These are phyloP conservation scores for Drosophila neonasuta DNA, from an alignment of 2,888 invertebrate genomes.

Conservation along the genomic window DNA sequence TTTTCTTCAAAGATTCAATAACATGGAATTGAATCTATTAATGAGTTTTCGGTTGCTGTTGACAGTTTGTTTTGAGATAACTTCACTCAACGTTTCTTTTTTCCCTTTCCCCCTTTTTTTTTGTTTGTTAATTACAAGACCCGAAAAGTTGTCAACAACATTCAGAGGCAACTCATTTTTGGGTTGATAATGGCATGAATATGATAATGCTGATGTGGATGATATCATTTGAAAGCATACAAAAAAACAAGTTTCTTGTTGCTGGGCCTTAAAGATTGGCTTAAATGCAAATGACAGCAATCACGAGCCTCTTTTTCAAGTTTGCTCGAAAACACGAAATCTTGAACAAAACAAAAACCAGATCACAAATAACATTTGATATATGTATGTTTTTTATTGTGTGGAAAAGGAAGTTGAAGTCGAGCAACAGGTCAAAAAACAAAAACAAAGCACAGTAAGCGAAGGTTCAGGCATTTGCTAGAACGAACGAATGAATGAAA, in stretches of 20 bases:
- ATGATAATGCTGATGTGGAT: conserved; percentile 46
- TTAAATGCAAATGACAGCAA: conserved; percentile 28
- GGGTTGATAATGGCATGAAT: conserved; percentile 31
- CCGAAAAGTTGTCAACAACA: conserved; percentile 31
- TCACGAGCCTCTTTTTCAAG: conserved; percentile 19
- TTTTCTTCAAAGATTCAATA: conserved; percentile 10
- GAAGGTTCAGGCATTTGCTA: conserved; percentile 28
- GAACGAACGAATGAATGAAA: conserved; percentile 13
- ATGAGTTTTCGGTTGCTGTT: conserved; percentile 37
- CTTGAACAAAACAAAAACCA: conserved; percentile 20
- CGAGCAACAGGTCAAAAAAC: conserved; percentile 62
- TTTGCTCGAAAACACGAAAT: conserved; percentile 12
- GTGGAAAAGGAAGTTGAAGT: conserved; percentile 43
- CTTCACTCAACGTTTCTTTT: conserved; percentile 13
- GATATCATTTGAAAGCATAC: neutral
- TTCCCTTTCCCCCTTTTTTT: conserved; percentile 8
- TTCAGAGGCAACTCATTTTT: conserved; percentile 14
- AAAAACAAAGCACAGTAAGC: neutral
- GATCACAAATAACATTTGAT: conserved; percentile 23
- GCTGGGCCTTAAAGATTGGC: neutral
- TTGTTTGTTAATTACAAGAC: conserved; percentile 42
- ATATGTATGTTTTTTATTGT: conserved; percentile 16
- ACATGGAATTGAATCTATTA: conserved; percentile 19
- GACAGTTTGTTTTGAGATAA: conserved; percentile 32
- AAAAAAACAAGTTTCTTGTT: conserved; percentile 33